phyloP scores from a whole-genome alignment of 2,113 vertebrate species.

The Paracanthobrama guichenoti region DNA sequence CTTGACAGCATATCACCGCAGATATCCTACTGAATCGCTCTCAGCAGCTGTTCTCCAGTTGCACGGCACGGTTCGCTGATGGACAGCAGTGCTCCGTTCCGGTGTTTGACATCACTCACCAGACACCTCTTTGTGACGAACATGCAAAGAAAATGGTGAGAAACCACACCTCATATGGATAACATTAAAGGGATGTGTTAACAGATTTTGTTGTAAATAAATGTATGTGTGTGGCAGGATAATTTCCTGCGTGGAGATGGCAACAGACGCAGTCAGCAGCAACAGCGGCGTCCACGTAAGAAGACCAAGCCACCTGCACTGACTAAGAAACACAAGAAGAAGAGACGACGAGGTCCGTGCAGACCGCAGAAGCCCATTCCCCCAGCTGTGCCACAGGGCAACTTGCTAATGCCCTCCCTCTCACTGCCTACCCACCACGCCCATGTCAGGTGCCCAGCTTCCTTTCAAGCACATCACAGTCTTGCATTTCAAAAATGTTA shows the following conservation, averaged over 20 bases:
- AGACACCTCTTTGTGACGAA: constrained; percentile 98
- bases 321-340: constrained; percentile 99
- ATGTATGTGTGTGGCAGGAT: constrained; percentile 75
- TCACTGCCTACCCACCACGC: constrained; percentile 86
- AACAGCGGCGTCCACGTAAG: constrained; percentile 96
- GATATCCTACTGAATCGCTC: constrained; percentile 96
- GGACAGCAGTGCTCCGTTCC: constrained; percentile 98
- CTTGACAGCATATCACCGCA: constrained; percentile 76
- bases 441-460: constrained; percentile 81
- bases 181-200: not conserved
- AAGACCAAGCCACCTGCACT: constrained; percentile 98
- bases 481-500: not conserved
- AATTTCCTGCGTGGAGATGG: constrained; percentile 97
- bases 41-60: constrained; percentile 99
- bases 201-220: not conserved
- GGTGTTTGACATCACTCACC: constrained; percentile 98
- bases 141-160: constrained; percentile 99
- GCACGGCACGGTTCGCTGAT: constrained; percentile 97
- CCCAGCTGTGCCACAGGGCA: constrained; percentile 95
- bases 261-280: constrained; percentile 93
- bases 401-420: constrained; percentile 96
- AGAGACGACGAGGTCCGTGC: constrained; percentile 89
- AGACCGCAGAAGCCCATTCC: constrained; percentile 98
- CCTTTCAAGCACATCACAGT: not conserved
- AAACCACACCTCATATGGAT: not conserved